These are phyloP conservation scores for Hydraecia micacea DNA, from an alignment of 2,888 invertebrate genomes.

Conservation along the genomic window DNA sequence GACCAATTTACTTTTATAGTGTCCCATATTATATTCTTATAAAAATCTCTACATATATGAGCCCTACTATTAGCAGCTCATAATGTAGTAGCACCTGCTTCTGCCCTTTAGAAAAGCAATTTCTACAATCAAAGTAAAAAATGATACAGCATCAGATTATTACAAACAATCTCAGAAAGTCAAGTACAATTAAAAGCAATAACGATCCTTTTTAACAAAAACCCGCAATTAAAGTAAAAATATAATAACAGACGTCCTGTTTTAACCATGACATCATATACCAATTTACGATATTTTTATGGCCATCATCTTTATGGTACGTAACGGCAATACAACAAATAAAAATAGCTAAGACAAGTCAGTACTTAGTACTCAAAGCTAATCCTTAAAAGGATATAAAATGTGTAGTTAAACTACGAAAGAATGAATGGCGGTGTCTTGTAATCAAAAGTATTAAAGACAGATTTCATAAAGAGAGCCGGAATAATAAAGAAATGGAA, in stretches of 20 bases:
- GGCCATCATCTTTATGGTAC: slow-evolving; percentile 38
- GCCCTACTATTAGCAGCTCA: neutral
- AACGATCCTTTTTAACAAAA: slow-evolving; percentile 10
- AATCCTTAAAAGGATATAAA: slow-evolving; percentile 54
- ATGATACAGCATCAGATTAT: neutral
- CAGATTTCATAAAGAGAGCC: neutral
- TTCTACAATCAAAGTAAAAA: slow-evolving; percentile 4
- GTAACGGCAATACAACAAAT: slow-evolving; percentile 24
- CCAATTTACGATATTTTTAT: slow-evolving; percentile 47
- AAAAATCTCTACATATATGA: neutral
- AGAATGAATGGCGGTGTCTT: slow-evolving; percentile 16
- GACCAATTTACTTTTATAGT: slow-evolving; percentile 7
- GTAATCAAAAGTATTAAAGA: slow-evolving; percentile 21
- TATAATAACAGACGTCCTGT: slow-evolving; percentile 22
- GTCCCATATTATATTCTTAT: neutral
- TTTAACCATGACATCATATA: slow-evolving; percentile 43
- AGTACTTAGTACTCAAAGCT: slow-evolving; percentile 15
- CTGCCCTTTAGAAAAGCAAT: neutral
- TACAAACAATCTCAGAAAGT: slow-evolving; percentile 18
- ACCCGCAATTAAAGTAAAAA: slow-evolving; percentile 27
- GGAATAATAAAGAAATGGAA: slow-evolving; percentile 1
- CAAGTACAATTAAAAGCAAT: slow-evolving; percentile 28
- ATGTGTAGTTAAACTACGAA: slow-evolving; percentile 28
- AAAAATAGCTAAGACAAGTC: slow-evolving; percentile 24
- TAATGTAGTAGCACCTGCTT: neutral